These are phyloP conservation scores for Cremastobaeus sp. DNA, from an alignment of 2,888 invertebrate genomes.

Conservation along the genomic window DNA sequence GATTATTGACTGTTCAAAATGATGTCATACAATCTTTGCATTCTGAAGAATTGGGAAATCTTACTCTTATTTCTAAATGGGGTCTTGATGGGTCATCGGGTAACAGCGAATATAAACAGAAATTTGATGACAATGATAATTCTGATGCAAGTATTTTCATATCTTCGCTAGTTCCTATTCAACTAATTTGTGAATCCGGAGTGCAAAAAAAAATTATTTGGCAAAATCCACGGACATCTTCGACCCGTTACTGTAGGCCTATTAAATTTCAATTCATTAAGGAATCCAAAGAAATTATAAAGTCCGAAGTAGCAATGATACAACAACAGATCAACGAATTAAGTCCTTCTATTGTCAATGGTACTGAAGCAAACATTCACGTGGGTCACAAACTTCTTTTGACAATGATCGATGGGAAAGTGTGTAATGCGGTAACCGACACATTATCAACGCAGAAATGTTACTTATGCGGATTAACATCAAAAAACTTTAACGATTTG, in stretches of 20 bases:
- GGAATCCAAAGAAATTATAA: background rate
- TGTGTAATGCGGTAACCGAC: constrained; percentile 70
- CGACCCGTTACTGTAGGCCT: background rate
- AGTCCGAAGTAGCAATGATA: background rate
- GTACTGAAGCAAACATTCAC: too few species aligned
- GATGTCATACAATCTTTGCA: background rate
- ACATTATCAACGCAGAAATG: constrained; percentile 69
- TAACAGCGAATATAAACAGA: background rate
- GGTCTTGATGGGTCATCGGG: too few species aligned
- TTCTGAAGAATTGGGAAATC: background rate
- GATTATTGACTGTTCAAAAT: background rate
- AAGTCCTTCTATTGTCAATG: too few species aligned
- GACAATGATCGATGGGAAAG: constrained; percentile 70
- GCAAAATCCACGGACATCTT: too few species aligned
- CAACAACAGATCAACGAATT: background rate
- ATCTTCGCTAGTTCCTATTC: background rate
- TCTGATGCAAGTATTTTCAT: background rate
- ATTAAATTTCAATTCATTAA: background rate
- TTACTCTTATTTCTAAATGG: background rate
- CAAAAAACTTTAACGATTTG: constrained; percentile 70
- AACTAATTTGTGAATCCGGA: too few species aligned
- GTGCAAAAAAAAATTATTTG: too few species aligned
- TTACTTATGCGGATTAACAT: constrained; percentile 70
- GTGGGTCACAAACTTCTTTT: constrained; percentile 26
- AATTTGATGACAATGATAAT: background rate